Base-by-base conservation (phyloP, 2,888 invertebrate genomes). In the Brenthis hecate region DNA sequence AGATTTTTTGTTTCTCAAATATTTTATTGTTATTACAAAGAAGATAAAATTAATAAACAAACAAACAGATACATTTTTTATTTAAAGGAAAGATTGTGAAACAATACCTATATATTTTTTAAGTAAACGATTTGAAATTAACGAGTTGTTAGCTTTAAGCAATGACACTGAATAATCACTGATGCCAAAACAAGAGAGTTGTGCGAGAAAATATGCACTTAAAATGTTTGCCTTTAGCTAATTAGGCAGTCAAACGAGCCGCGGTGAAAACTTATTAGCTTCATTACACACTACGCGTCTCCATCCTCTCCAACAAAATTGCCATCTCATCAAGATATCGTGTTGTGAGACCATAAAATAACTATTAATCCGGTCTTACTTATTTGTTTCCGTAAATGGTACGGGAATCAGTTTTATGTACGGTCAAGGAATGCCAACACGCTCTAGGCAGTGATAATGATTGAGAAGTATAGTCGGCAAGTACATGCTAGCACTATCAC, bases 171-270 rank as follows among this genome's bases (percentile, higher is more conserved):
- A 32, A 14, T 23, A 55, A 66, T 47, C 48, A 55, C 28, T 56
- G 16, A 56, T 36, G 19, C 64, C 64, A 47, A 64, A 57, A 50
- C 11, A 56, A 64, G 60, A 65, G 53, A 50, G 19, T 68, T 65
- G 36, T 53, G 63, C 43, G 57, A 58, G 69, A 73, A 69, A 72
- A 75, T 69, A 50, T 56, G 58, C 61, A 61, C 63, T 71, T 69
- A 71, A 74, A 73, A 74, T 74, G 75, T 77, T 76, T 76, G 74
- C 73, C 66, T 78, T 70, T 81, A 76, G 76, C 82, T 85, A 87
- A 89, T 87, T 85, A 84, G 82, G 79, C 74, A 78, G 75, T 80
- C 77, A 85, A 87, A 88, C 78, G 79, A 66, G 77, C 85, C 85
- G 87, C 81, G 73, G 67, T 32, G 56, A 56, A 69, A 70, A 70